phyloP scores from a whole-genome alignment of 2,888 invertebrate species.

The Polylopha cassiicola region DNA sequence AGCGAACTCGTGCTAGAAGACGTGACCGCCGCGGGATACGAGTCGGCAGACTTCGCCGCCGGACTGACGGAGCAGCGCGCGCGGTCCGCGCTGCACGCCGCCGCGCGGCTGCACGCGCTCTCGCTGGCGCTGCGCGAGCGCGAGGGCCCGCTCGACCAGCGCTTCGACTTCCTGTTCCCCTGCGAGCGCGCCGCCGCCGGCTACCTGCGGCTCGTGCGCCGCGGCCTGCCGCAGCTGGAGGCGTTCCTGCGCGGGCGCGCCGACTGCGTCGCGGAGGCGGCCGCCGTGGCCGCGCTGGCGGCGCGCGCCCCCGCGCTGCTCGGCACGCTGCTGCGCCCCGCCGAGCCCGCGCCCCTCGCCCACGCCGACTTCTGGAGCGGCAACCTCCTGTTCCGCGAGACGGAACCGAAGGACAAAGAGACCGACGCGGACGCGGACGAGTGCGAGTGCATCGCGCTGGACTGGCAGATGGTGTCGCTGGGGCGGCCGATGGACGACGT shows the following conservation, averaged over 20 bases:
- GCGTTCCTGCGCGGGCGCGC: conserved; percentile 82
- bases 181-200: conserved; percentile 87
- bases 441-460: conserved; percentile 83
- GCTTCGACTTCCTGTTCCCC: conserved; percentile 83
- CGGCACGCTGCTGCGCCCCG: conserved; percentile 82
- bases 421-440: no score
- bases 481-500: conserved; percentile 87
- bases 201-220: conserved; percentile 85
- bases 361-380: conserved; percentile 93
- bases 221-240: conserved; percentile 85
- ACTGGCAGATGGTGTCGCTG: conserved; percentile 91
- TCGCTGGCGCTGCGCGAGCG: conserved; percentile 77
- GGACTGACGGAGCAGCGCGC: conserved; percentile 81
- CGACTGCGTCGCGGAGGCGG: conserved; percentile 78
- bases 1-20: conserved; percentile 86
- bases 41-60: conserved; percentile 81
- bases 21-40: conserved; percentile 80
- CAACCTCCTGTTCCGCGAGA: conserved; percentile 82
- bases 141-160: conserved; percentile 66
- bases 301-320: conserved; percentile 84
- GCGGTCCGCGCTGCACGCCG: conserved; percentile 82
- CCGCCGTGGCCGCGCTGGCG: conserved; percentile 80
- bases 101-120: conserved; percentile 84
- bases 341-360: conserved; percentile 86
- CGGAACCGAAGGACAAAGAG: no score